Conservation (phyloP, 2,888 invertebrate genomes). For the Halictus quadricinctus region DNA sequence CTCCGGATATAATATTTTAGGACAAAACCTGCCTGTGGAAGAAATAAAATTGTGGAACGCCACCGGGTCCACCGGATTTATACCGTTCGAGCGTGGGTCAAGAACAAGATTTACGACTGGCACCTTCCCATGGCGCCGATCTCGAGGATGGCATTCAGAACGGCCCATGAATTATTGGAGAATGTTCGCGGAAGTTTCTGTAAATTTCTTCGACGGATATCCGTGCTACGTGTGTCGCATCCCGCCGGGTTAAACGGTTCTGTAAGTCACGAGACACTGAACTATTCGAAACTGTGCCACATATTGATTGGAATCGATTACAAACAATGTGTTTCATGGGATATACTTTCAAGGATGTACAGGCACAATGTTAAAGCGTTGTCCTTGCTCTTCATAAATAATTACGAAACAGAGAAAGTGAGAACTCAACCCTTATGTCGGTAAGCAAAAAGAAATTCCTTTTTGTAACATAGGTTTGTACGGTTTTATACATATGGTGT, state of each 20-base stretch:
- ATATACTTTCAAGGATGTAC: not conserved
- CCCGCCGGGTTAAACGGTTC: slow-evolving; percentile 1
- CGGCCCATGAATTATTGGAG: slow-evolving; percentile 42
- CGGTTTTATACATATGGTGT: too few relatives aligned
- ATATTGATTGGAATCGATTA: not conserved
- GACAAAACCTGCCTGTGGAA: slow-evolving; percentile 50
- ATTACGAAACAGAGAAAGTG: too few relatives aligned
- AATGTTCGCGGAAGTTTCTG: slow-evolving; percentile 33
- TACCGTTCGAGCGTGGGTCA: slow-evolving; percentile 46
- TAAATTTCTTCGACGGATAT: slow-evolving; percentile 33
- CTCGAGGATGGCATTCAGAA: slow-evolving; percentile 40
- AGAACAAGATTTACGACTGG: slow-evolving; percentile 60
- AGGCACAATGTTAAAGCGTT: too few relatives aligned
- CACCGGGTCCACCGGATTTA: slow-evolving; percentile 48
- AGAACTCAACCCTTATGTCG: too few relatives aligned
- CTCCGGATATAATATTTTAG: slow-evolving; percentile 57
- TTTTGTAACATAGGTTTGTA: too few relatives aligned
- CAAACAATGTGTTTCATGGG: not conserved
- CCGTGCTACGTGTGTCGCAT: not conserved
- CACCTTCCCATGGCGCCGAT: slow-evolving; percentile 40
- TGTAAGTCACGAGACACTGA: not conserved
- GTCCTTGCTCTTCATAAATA: too few relatives aligned
- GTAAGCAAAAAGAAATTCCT: too few relatives aligned
- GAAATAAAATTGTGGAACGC: slow-evolving; percentile 56
- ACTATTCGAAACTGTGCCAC: slow-evolving; percentile 3